phyloP scores from a whole-genome alignment of 1,140 invertebrate genomes.

The Neotoxoptera formosana region DNA sequence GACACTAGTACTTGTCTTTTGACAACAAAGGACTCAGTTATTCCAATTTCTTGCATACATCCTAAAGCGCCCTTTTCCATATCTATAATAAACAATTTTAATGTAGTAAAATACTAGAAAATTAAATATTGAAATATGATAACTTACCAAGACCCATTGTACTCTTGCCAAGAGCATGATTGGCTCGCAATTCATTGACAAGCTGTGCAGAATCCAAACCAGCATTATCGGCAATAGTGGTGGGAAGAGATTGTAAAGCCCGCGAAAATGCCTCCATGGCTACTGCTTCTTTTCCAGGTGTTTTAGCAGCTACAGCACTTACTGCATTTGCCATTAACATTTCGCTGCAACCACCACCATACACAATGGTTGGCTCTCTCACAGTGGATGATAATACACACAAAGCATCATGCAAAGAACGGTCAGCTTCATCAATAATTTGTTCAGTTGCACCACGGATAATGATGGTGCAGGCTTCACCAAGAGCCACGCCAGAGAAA shows the following conservation, averaged over 20 bases:
- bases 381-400: slow-evolving; percentile 97
- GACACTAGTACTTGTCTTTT: slow-evolving; percentile 95
- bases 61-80: slow-evolving; percentile 86
- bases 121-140: slow-evolving; percentile 24
- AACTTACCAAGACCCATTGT: slow-evolving; percentile 82
- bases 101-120: neutral
- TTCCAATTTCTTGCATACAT: slow-evolving; percentile 88
- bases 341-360: slow-evolving; percentile 92
- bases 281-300: slow-evolving; percentile 96
- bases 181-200: slow-evolving; percentile 86
- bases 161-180: slow-evolving; percentile 80
- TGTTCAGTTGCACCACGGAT: slow-evolving; percentile 99
- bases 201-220: slow-evolving; percentile 97
- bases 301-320: slow-evolving; percentile 80
- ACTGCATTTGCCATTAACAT: slow-evolving; percentile 97
- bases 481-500: slow-evolving; percentile 93
- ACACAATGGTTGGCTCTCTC: slow-evolving; percentile 89
- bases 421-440: slow-evolving; percentile 98
- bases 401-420: slow-evolving; percentile 97
- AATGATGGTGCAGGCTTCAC: slow-evolving; percentile 97
- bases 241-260: slow-evolving; percentile 88
- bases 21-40: slow-evolving; percentile 96
- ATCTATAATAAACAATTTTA: slow-evolving; percentile 68
- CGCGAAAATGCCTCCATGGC: slow-evolving; percentile 96
- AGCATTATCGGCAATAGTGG: slow-evolving; percentile 97